phyloP scores from a whole-genome alignment of 2,797 vertebrate genomes.

The Oreochromis grahami region DNA sequence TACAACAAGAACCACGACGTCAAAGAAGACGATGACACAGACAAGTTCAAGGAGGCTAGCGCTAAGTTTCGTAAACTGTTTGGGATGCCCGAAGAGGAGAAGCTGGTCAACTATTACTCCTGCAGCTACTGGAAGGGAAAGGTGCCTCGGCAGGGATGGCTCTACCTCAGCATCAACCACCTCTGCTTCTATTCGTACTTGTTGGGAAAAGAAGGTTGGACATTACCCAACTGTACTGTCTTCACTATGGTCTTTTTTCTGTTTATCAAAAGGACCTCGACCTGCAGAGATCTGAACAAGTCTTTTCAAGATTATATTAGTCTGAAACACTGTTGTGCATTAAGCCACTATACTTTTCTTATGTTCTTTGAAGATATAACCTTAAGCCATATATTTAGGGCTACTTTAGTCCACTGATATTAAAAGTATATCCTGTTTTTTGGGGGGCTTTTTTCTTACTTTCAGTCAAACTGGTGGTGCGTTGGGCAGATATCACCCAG shows the following conservation, averaged over 20 bases:
- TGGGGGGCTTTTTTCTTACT: neutral
- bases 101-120: constrained; percentile 97
- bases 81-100: constrained; percentile 96
- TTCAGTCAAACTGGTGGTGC: constrained; percentile 91
- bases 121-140: constrained; percentile 99
- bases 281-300: neutral
- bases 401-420: neutral
- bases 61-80: constrained; percentile 94
- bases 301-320: neutral
- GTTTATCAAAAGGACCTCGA: neutral
- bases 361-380: neutral
- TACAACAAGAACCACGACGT: constrained; percentile 95
- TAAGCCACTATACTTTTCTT: neutral
- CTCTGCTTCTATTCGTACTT: constrained; percentile 96
- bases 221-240: neutral
- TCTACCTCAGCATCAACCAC: constrained; percentile 99
- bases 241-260: neutral
- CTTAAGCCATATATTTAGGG: neutral
- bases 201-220: constrained; percentile 92
- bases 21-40: constrained; percentile 94
- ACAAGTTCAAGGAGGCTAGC: constrained; percentile 96
- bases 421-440: neutral
- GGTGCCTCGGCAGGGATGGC: constrained; percentile 95
- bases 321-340: neutral
- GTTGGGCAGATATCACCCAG: constrained; percentile 97